phyloP scores from a whole-genome alignment of 2,888 invertebrate genomes.

The Antheraea assamensis region DNA sequence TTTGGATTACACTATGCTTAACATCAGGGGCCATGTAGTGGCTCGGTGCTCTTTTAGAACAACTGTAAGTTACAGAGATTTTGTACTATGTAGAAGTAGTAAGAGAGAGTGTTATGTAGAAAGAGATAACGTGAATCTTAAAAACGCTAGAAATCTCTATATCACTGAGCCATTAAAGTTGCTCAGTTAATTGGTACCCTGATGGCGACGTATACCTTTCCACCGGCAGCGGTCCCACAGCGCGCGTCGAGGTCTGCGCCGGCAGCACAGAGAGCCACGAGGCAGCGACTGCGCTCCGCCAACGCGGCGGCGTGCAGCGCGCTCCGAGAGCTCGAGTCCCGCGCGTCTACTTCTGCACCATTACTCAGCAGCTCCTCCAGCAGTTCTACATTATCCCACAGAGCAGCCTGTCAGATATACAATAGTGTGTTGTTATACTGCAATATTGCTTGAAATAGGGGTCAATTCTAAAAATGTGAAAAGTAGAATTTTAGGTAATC shows the following conservation, averaged over 20 bases:
- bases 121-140: no score
- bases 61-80: no score
- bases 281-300: slow-evolving; percentile 88
- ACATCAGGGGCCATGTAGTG: no score
- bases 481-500: background rate
- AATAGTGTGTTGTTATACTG: background rate
- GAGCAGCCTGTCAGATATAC: slow-evolving; percentile 83
- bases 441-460: background rate
- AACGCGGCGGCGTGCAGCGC: slow-evolving; percentile 93
- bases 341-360: slow-evolving; percentile 86
- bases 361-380: slow-evolving; percentile 88
- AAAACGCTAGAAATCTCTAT: no score
- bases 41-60: no score
- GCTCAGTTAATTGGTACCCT: no score
- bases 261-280: slow-evolving; percentile 86
- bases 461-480: background rate
- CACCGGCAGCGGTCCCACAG: slow-evolving; percentile 86
- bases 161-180: background rate
- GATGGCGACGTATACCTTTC: slow-evolving; percentile 75
- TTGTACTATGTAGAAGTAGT: no score
- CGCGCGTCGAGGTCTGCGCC: slow-evolving; percentile 87
- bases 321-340: slow-evolving; percentile 88
- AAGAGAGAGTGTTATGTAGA: no score
- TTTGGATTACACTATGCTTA: no score
- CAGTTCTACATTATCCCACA: slow-evolving; percentile 94